Evolutionary conservation across 2,888 invertebrate genomes (phyloP).

Genomic region (Chrysolina oricalcia): DNA sequence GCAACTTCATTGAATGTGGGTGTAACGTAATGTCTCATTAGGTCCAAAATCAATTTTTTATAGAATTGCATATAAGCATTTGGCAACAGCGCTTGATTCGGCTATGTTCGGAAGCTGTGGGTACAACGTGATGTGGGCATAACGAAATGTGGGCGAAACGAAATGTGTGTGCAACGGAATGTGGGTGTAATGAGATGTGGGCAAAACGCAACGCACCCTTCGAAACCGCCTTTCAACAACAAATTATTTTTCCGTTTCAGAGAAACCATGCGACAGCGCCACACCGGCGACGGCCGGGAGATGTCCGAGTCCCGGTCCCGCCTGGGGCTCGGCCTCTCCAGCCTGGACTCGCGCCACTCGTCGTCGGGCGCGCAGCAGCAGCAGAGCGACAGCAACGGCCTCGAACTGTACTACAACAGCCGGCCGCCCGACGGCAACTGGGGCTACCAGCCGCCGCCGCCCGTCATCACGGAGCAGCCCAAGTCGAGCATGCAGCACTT

Average conservation of each 20-base stretch:
- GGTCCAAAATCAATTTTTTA: too few species aligned
- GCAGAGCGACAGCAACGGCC: conserved; percentile 76
- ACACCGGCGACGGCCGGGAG: conserved; percentile 85
- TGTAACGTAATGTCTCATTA: too few species aligned
- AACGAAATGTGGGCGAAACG: too few species aligned
- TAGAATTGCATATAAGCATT: too few species aligned
- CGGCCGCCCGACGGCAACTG: conserved; percentile 78
- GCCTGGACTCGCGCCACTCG: conserved; percentile 71
- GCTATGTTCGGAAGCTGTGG: too few species aligned
- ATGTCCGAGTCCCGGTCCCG: conserved; percentile 85
- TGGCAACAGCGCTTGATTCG: too few species aligned
- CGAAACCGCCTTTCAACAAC: background rate
- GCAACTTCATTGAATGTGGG: too few species aligned
- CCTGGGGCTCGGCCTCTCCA: conserved; percentile 81
- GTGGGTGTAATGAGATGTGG: too few species aligned
- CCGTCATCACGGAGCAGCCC: conserved; percentile 93
- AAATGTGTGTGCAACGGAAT: too few species aligned
- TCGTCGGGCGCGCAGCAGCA: conserved; percentile 72
- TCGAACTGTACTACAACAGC: conserved; percentile 85
- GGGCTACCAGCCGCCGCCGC: conserved; percentile 88
- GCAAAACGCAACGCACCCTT: too few species aligned
- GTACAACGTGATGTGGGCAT: too few species aligned
- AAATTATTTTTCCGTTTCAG: conserved; percentile 54
- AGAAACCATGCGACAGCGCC: conserved; percentile 72
- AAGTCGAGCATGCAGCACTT: conserved; percentile 87